These are phyloP conservation scores for Calypte anna DNA, from an alignment of 2,113 vertebrate species.

Conservation along the genomic window DNA sequence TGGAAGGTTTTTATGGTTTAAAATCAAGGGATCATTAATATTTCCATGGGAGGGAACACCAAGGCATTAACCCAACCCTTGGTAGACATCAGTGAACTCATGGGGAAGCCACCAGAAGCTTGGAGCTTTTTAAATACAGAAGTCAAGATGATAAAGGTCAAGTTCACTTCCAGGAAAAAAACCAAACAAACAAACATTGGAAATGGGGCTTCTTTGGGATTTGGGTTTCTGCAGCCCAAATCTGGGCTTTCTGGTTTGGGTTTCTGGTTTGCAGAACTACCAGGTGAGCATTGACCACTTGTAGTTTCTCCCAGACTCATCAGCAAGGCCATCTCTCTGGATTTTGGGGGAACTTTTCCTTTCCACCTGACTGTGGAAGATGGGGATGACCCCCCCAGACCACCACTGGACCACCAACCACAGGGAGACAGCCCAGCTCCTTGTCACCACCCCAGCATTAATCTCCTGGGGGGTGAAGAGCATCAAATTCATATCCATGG, in stretches of 20 bases:
- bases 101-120: background rate
- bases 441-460: background rate
- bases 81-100: background rate
- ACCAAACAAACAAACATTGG: background rate
- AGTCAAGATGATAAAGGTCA: background rate
- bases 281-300: rapidly evolving
- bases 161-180: background rate
- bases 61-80: background rate
- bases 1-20: background rate
- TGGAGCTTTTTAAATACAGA: background rate
- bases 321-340: background rate
- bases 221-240: no score
- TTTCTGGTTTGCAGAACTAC: background rate
- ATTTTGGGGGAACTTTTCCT: background rate
- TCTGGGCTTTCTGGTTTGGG: background rate
- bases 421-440: background rate
- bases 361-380: background rate
- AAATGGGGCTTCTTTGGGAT: background rate
- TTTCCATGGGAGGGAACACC: rapidly evolving
- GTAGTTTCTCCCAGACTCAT: background rate
- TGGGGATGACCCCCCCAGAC: background rate
- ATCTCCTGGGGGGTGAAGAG: background rate
- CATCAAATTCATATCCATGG: background rate
- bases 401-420: background rate
- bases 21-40: background rate